phyloP scores from a whole-genome alignment of 2,113 vertebrate species.

The Lycaon pictus region DNA sequence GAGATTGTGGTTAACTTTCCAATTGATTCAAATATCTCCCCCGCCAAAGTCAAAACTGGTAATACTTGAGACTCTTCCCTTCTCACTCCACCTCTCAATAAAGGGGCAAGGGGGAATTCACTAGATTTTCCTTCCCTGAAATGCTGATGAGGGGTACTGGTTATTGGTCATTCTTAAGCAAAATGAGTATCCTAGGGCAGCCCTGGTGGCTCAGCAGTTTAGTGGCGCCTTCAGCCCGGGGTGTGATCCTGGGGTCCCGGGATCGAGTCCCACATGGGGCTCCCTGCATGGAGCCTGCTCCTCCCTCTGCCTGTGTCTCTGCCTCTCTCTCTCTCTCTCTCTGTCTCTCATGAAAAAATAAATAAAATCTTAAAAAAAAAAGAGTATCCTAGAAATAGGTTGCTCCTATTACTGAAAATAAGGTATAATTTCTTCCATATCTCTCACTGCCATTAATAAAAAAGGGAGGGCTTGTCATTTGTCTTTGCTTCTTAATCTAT shows the following conservation, averaged over 20 bases:
- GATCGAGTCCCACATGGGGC: too few relatives aligned
- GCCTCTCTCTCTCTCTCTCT: too few relatives aligned
- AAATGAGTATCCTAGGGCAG: neutral
- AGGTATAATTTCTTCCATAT: neutral
- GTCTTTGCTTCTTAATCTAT: neutral
- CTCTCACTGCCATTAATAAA: neutral
- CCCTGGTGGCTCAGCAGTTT: too few relatives aligned
- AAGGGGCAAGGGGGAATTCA: neutral
- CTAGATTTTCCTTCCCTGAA: neutral
- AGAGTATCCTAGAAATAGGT: neutral
- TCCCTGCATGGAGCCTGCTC: too few relatives aligned
- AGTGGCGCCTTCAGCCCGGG: too few relatives aligned
- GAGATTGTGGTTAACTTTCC: neutral
- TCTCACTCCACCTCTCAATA: neutral
- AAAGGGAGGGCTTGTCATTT: neutral
- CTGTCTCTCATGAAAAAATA: too few relatives aligned
- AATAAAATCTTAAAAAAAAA: neutral
- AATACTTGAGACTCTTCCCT: neutral
- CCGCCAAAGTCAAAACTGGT: neutral
- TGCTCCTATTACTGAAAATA: neutral
- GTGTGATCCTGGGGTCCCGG: too few relatives aligned
- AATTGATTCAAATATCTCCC: neutral
- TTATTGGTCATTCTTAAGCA: neutral
- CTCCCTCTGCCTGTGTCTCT: too few relatives aligned
- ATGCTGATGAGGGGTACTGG: neutral